phyloP scores from a whole-genome alignment of 2,113 vertebrate genomes.

The Aptenodytes forsteri region DNA sequence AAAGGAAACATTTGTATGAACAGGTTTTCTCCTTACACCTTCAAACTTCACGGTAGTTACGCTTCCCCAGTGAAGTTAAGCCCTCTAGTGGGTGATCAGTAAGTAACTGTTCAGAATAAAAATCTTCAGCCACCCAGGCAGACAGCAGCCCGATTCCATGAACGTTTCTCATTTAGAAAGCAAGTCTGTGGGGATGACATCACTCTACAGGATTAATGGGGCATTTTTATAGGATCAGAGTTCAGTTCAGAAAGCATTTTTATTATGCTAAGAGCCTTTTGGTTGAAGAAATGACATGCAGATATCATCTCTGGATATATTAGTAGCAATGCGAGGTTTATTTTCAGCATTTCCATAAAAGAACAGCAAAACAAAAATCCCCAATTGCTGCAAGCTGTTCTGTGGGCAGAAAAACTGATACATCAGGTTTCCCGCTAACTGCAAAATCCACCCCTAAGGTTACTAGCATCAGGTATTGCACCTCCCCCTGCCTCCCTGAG shows the following conservation, averaged over 20 bases:
- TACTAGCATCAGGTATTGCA: neutral
- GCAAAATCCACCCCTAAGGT: neutral
- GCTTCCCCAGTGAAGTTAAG: neutral
- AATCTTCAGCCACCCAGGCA: neutral
- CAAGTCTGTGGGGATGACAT: neutral
- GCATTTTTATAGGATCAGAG: neutral
- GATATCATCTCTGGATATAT: neutral
- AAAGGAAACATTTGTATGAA: neutral
- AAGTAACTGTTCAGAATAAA: neutral
- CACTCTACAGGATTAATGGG: neutral
- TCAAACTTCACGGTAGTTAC: neutral
- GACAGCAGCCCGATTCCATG: neutral
- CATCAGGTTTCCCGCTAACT: neutral
- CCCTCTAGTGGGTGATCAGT: conserved; percentile 35
- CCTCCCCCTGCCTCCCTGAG: neutral
- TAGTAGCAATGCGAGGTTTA: conserved; percentile 3
- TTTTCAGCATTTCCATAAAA: conserved; percentile 31
- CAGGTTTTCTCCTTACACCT: neutral
- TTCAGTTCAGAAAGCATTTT: conserved; percentile 19
- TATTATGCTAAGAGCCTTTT: neutral
- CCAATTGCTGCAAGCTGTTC: neutral
- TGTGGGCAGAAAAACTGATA: neutral
- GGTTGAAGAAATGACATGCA: neutral
- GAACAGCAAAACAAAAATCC: neutral
- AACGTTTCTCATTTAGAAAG: neutral